Percentiles rank a stretch among this genome's conserved stretches.
Conservation (phyloP, 2,888 invertebrate species). For the Digitonthophagus gazella region DNA sequence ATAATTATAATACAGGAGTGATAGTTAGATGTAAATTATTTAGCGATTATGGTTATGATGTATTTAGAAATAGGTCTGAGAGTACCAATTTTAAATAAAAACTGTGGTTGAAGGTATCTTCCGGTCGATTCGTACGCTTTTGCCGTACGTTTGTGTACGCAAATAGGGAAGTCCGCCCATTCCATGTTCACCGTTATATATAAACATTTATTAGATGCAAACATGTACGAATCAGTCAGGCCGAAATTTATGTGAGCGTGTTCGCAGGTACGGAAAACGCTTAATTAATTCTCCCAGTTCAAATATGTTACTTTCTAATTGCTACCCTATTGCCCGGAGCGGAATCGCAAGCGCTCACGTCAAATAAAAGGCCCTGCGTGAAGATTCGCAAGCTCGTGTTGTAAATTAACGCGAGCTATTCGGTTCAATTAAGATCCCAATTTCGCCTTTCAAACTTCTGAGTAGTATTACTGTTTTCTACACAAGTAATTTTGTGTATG, state of each 20-base stretch:
- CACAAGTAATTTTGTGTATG: too few species aligned
- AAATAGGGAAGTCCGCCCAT: conserved; percentile 30
- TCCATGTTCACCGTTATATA: conserved; percentile 31
- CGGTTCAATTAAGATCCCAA: neutral
- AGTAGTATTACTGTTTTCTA: neutral
- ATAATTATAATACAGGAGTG: too few species aligned
- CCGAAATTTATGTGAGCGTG: conserved; percentile 25
- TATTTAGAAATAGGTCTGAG: too few species aligned
- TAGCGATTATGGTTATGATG: too few species aligned
- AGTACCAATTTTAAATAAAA: neutral
- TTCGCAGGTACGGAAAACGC: conserved; percentile 23
- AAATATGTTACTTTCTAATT: conserved; percentile 28
- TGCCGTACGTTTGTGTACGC: conserved; percentile 27
- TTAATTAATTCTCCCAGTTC: conserved; percentile 28
- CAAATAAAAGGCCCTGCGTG: neutral
- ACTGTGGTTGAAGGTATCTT: neutral
- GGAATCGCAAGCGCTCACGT: neutral
- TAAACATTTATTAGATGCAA: conserved; percentile 33
- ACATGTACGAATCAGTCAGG: conserved; percentile 28
- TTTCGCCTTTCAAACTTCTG: neutral
- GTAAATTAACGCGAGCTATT: neutral
- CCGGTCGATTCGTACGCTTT: conserved; percentile 7
- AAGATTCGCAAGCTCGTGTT: neutral
- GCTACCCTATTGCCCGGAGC: conserved; percentile 6
- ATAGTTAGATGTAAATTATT: too few species aligned